Evolutionary conservation across 2,888 invertebrate species (phyloP).

Genomic region (Agriotes lineatus): DNA sequence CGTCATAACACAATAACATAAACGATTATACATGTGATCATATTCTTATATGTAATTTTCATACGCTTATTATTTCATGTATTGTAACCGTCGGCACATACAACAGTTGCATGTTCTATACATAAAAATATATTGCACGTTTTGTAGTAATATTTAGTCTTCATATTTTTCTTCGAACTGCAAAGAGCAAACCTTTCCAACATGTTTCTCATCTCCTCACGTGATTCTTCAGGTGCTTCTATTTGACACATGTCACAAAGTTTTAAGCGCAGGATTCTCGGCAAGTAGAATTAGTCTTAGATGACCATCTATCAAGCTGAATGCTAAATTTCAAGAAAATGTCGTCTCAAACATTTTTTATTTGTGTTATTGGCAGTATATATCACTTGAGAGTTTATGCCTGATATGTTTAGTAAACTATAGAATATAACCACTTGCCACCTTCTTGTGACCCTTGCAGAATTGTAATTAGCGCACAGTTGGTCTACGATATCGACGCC

Average conservation of each 20-base stretch:
- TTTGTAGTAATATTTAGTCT: constrained; percentile 5
- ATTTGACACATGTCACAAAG: constrained; percentile 4
- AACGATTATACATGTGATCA: too few relatives aligned
- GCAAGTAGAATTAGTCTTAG: background rate
- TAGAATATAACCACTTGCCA: constrained; percentile 39
- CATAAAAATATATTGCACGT: background rate
- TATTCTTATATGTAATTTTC: background rate
- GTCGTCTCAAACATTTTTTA: background rate
- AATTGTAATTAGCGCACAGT: background rate
- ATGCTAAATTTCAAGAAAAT: constrained; percentile 13
- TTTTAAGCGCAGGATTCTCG: background rate
- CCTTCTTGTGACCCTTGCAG: constrained; percentile 19
- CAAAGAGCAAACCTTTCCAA: background rate
- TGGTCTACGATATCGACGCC: constrained; percentile 5
- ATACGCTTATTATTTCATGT: background rate
- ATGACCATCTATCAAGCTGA: background rate
- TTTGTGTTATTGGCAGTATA: background rate
- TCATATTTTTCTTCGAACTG: constrained; percentile 2
- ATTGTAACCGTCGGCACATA: background rate
- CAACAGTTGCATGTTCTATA: background rate
- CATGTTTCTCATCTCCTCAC: background rate
- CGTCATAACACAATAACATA: too few relatives aligned
- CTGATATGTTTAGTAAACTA: constrained; percentile 16
- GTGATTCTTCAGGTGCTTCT: background rate
- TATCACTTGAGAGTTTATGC: constrained; percentile 9